A percentile compares a stretch with the other conserved stretches of the same genome.
Conservation (phyloP, 1,140 invertebrate species). For the Drosophila truncata region DNA sequence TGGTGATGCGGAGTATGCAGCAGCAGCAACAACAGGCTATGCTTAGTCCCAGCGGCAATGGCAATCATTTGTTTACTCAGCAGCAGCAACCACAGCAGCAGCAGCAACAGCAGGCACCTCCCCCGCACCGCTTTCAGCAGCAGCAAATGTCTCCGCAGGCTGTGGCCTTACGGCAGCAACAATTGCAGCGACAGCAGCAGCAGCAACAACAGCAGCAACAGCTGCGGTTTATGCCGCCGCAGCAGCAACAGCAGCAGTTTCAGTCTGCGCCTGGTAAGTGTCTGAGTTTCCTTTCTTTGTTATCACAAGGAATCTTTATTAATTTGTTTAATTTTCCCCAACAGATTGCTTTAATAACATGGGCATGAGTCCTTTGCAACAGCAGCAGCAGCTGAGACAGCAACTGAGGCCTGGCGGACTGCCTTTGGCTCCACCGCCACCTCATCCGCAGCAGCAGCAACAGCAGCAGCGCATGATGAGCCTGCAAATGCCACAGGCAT, state of each 20-base stretch:
- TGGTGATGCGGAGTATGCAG: constrained; percentile 72
- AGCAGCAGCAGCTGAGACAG: constrained; percentile 62
- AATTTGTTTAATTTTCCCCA: neutral
- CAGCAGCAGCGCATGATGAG: constrained; percentile 82
- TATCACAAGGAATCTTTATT: neutral
- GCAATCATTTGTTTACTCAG: constrained; percentile 64
- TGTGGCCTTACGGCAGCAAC: constrained; percentile 80
- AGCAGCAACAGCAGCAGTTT: constrained; percentile 70
- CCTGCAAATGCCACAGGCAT: constrained; percentile 63
- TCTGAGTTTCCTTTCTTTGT: neutral
- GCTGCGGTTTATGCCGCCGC: constrained; percentile 62
- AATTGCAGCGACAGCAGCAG: constrained; percentile 65
- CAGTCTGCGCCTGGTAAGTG: constrained; percentile 57
- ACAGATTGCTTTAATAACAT: constrained; percentile 70
- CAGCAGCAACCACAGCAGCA: constrained; percentile 56
- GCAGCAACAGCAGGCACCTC: constrained; percentile 40
- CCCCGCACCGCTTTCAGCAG: constrained; percentile 72
- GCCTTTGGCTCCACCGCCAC: constrained; percentile 70
- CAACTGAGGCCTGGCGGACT: constrained; percentile 56
- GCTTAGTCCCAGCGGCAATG: constrained; percentile 67
- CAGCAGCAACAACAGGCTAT: constrained; percentile 71
- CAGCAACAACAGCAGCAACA: constrained; percentile 64
- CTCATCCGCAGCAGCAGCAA: constrained; percentile 82
- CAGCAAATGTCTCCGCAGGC: constrained; percentile 48
- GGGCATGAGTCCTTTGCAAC: constrained; percentile 51